Percentiles rank a stretch among this genome's conserved stretches.
Conservation (phyloP, 2,888 invertebrate species). For the Lepidocyrtoides sp. region DNA sequence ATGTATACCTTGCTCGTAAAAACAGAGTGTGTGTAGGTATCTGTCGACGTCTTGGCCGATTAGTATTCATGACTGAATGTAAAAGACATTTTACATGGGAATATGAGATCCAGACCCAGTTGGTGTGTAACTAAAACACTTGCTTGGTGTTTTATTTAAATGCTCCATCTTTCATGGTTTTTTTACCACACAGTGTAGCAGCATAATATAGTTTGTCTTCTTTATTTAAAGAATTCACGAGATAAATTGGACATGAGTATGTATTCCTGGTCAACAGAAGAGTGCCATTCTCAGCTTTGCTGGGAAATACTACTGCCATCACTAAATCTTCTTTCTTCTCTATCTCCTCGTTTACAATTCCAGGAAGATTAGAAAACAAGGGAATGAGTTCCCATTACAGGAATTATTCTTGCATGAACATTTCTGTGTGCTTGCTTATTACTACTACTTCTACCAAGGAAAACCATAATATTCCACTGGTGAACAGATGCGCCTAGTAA, state of each 20-base stretch:
- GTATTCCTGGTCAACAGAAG: slow-evolving; percentile 48
- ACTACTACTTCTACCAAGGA: background rate
- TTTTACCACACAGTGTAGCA: background rate
- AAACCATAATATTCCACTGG: background rate
- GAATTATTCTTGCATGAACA: slow-evolving; percentile 6
- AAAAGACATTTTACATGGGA: slow-evolving; percentile 47
- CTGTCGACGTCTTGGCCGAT: slow-evolving; percentile 45
- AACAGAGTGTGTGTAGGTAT: background rate
- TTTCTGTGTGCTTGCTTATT: background rate
- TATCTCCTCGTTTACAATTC: slow-evolving; percentile 44
- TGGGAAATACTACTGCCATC: background rate
- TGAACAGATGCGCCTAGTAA: background rate
- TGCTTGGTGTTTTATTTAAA: slow-evolving; percentile 43
- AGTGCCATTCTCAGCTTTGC: background rate
- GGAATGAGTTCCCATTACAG: background rate
- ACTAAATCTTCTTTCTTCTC: slow-evolving; percentile 37
- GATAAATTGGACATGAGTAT: slow-evolving; percentile 42
- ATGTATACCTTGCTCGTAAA: background rate
- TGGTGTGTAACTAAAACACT: slow-evolving; percentile 37
- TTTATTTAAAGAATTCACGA: slow-evolving; percentile 13
- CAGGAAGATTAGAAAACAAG: slow-evolving; percentile 55
- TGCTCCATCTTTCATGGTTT: slow-evolving; percentile 36
- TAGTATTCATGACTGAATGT: slow-evolving; percentile 75
- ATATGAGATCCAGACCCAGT: background rate
- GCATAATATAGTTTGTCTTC: background rate